These are phyloP conservation scores for Drosophila hamatofila DNA, from an alignment of 2,888 invertebrate species.

Conservation along the genomic window DNA sequence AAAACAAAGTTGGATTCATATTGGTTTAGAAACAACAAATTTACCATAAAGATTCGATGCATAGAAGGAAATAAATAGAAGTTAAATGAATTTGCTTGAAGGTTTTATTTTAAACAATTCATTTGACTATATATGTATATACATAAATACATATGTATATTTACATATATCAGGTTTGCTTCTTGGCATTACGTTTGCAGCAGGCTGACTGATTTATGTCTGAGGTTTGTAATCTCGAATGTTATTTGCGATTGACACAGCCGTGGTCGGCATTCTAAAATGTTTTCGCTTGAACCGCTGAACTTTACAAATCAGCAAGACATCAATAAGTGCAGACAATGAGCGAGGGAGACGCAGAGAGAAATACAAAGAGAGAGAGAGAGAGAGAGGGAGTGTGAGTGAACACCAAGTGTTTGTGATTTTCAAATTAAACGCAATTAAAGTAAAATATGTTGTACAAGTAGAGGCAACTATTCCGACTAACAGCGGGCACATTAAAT, in stretches of 20 bases:
- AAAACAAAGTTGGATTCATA: neutral
- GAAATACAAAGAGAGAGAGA: neutral
- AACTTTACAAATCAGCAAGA: constrained; percentile 23
- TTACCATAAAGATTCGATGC: neutral
- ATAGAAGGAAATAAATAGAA: neutral
- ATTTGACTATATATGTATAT: too few species aligned
- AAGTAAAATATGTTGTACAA: constrained; percentile 59
- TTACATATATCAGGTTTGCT: neutral
- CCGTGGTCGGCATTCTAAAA: constrained; percentile 7
- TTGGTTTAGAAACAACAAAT: neutral
- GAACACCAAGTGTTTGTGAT: constrained; percentile 28
- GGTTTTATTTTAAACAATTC: neutral
- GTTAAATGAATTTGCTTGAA: neutral
- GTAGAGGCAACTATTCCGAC: constrained; percentile 42
- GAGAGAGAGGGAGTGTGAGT: too few species aligned
- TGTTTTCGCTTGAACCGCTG: constrained; percentile 12
- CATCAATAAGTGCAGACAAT: constrained; percentile 25
- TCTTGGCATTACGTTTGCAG: constrained; percentile 1
- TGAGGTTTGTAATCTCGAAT: constrained; percentile 5
- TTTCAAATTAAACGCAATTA: constrained; percentile 63
- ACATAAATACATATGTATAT: too few species aligned
- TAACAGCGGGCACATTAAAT: constrained; percentile 25
- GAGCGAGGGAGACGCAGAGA: neutral
- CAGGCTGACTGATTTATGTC: neutral
- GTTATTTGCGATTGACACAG: constrained; percentile 2